A percentile compares a stretch with the other conserved stretches of the same genome.
phyloP scores from a whole-genome alignment of 2,113 vertebrate species.

The Salminus brasiliensis region DNA sequence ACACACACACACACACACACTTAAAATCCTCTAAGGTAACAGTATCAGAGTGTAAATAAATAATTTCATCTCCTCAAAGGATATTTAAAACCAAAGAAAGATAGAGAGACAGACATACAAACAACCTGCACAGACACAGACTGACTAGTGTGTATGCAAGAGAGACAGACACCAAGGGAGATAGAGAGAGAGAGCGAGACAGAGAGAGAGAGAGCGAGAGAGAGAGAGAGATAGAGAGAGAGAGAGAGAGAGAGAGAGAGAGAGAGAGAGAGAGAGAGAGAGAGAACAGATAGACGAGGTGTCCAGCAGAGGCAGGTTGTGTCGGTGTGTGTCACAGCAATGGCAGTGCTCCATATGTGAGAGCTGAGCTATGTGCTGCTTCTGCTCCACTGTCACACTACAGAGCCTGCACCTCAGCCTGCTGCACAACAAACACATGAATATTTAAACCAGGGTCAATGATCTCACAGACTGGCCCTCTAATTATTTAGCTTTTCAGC shows the following conservation, averaged over 20 bases:
- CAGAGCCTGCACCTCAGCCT: slow-evolving; percentile 65
- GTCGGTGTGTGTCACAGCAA: slow-evolving; percentile 67
- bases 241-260: slow-evolving; percentile 13
- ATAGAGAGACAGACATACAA: slow-evolving; percentile 33
- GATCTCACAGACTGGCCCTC: slow-evolving; percentile 81
- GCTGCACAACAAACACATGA: slow-evolving; percentile 83
- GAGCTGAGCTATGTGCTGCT: slow-evolving; percentile 73
- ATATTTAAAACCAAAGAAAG: slow-evolving; percentile 47
- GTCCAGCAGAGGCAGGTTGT: slow-evolving; percentile 30
- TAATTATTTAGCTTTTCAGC: slow-evolving; percentile 82
- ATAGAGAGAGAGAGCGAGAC: slow-evolving; percentile 9
- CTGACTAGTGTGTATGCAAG: slow-evolving; percentile 11
- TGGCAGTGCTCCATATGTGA: slow-evolving; percentile 77
- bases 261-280: not conserved
- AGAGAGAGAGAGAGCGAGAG: not conserved
- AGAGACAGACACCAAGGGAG: no score
- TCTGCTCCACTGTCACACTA: slow-evolving; percentile 78
- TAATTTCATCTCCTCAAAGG: slow-evolving; percentile 47
- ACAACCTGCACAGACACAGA: slow-evolving; percentile 33
- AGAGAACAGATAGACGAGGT: slow-evolving; percentile 1
- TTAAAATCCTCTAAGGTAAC: slow-evolving; percentile 38
- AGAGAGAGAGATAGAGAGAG: slow-evolving; percentile 14
- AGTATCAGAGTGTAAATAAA: slow-evolving; percentile 52
- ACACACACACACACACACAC: slow-evolving; percentile 17
- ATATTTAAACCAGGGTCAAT: slow-evolving; percentile 82